Evolutionary conservation across 37 sponge, comb jelly and placozoan species (phyloP), one percentile per base, ranked within the genome.

Genomic region (Halisarca cf. caerulea): DNA sequence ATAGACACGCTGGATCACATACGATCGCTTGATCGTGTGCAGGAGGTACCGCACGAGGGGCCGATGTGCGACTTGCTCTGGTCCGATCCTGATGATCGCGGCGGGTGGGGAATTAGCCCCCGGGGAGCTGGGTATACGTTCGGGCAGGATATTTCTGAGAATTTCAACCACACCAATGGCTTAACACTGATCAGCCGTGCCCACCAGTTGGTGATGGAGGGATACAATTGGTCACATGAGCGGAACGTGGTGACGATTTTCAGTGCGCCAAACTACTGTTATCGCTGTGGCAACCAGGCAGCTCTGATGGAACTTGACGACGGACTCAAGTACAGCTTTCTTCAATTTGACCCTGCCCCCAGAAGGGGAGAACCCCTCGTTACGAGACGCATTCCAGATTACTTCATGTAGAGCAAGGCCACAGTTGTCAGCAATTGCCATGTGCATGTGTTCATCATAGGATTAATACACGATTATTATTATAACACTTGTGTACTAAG

Each of bases 171-270:
- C 86, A 94, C 83, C 60, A 98, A 98, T 78, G 90, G 90, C 39
- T 85, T 98, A 30, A 98, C 96, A 14, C 82, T 98, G 45, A 87
- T 98, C 75, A 94, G 97, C 66, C 90, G 99, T 59, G 99, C 99
- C 14, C 99, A 98, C 54, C 99, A 98, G 85, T 82, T 98, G 53
- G 99, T 98, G n/a, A 98, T 98, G 99, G 99, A 98, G 92, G 96
- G 96, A 44, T 96, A 98, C 87, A 98, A 96, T 86, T 98, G 99
- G 96, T 94, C 90, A 74, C 99, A 98, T 51, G 96, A 96, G 32
- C 80, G 90, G 25, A 96, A 96, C 54, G 99, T 98, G 24, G 99
- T 96, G 39, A 98, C 99, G 35, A 92, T 98, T 47, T 98, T 98
- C 89, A 94, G 95, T 86, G 99, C 99, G 30, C 99, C 99, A 4